Evolutionary conservation across 2,797 vertebrate species (phyloP).

Genomic region (Molossus molossus): DNA sequence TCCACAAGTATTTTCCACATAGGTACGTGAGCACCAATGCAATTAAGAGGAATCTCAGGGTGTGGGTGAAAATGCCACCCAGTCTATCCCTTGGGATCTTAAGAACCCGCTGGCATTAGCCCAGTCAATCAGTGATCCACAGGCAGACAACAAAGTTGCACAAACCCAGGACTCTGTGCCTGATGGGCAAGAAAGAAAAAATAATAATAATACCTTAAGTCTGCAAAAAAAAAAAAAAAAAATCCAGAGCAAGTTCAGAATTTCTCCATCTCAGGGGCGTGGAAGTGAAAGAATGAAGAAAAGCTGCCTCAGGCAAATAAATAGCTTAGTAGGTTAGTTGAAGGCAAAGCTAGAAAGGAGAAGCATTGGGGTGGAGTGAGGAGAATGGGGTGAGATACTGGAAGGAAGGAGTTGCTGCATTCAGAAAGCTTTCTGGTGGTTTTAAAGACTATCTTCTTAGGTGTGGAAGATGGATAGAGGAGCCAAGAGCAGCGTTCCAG

Average conservation of each 20-base stretch:
- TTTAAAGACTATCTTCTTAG: conserved; percentile 16
- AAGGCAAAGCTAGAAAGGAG: neutral
- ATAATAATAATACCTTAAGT: neutral
- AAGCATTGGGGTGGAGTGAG: neutral
- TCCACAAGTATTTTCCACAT: conserved; percentile 63
- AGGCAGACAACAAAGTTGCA: neutral
- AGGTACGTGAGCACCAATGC: conserved; percentile 77
- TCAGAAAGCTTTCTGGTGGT: conserved; percentile 17
- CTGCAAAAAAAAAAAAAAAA: neutral
- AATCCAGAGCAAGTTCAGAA: conserved; percentile 42
- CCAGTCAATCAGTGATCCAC: conserved; percentile 59
- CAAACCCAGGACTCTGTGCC: neutral
- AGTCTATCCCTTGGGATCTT: conserved; percentile 36
- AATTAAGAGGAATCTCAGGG: conserved; percentile 60
- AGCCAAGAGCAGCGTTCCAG: conserved; percentile 67
- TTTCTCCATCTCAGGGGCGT: conserved; percentile 8
- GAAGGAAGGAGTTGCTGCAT: conserved; percentile 2
- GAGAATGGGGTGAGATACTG: neutral
- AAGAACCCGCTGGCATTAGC: conserved; percentile 56
- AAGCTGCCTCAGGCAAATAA: conserved; percentile 52
- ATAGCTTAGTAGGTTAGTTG: neutral
- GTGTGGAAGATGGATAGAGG: conserved; percentile 72
- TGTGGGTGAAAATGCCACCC: conserved; percentile 20
- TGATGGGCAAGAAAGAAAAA: neutral
- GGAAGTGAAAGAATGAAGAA: neutral